A percentile compares a stretch with the other conserved stretches of the same genome.
These are phyloP conservation scores for Allacma fusca DNA, from an alignment of 2,888 invertebrate genomes.

Conservation along the genomic window DNA sequence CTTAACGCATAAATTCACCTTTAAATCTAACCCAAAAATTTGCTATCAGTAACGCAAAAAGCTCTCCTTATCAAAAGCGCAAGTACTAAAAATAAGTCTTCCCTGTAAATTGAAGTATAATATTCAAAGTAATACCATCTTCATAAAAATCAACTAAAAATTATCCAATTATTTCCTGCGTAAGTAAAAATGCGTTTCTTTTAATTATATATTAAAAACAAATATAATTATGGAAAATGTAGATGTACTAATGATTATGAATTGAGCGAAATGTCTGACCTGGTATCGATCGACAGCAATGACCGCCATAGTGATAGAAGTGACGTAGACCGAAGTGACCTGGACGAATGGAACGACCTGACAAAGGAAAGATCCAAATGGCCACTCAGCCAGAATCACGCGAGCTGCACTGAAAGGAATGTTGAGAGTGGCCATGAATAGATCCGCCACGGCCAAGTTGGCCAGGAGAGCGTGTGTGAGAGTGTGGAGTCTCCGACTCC, in stretches of 20 bases:
- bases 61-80: too few species aligned
- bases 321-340: constrained; percentile 65
- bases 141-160: too few species aligned
- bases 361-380: constrained; percentile 65
- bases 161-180: too few species aligned
- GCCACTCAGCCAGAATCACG: constrained; percentile 65
- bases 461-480: constrained; percentile 69
- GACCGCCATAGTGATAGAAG: constrained; percentile 66
- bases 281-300: constrained; percentile 66
- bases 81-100: too few species aligned
- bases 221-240: too few species aligned
- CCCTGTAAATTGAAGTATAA: too few species aligned
- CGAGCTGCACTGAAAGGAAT: constrained; percentile 65
- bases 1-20: too few species aligned
- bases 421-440: constrained; percentile 64
- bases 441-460: constrained; percentile 67
- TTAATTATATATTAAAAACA: too few species aligned
- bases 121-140: too few species aligned
- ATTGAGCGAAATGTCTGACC: constrained; percentile 61
- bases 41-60: too few species aligned
- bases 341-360: constrained; percentile 65
- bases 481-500: constrained; percentile 68
- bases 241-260: background rate
- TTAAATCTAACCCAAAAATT: too few species aligned
- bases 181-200: too few species aligned